Base-by-base conservation (phyloP, 2,113 vertebrate genomes). In the Pollimyrus isidori region DNA sequence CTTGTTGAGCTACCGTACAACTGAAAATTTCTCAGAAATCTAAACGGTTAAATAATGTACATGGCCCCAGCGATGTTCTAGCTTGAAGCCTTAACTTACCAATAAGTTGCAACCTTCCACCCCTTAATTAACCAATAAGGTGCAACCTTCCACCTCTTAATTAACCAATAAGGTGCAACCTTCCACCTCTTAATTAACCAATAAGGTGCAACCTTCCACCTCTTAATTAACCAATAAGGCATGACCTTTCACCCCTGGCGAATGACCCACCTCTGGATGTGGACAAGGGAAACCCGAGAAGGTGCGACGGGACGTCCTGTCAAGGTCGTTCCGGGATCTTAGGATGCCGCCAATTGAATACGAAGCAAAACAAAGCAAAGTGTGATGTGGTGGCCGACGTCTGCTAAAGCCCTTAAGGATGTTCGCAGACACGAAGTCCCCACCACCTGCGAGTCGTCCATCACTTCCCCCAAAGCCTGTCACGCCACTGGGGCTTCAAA, bases 371-470 rank as follows among this genome's bases (percentile, higher is more conserved):
- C 92, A 93, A 91, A 93, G 91, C 80, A 49, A 90, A 91, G 91
- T 91, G 92, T 94, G 93, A 90, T 90, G 90, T 93, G 84, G 90
- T 92, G 92, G 92, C 91, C 92, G 92, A 90, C 26, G 94, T 93
- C 92, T 94, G 94, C 91, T 88, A 92, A 93, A 90, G 90, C 92
- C 91, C 93, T 94, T 92, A 92, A 92, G 92, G 88, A 92, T 65
- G 89, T 88, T 69, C 48, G 86, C 88, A 85, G 89, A 91, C 90
- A 65, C 69, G 90, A 92, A 93, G 92, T 90, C 90, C 84, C 86
- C 56, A 50, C 90, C 93, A 94, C 92, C 93, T 91, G 93, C 90
- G 93, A 88, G 91, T 92, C 93, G 93, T 96, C 93, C 92, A 91
- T 95, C 92, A 95, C 91, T 91, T 91, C 91, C 45, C 89, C 88